phyloP scores from a whole-genome alignment of 35 echinoderm and acorn worm species.

The Patiria miniata region DNA sequence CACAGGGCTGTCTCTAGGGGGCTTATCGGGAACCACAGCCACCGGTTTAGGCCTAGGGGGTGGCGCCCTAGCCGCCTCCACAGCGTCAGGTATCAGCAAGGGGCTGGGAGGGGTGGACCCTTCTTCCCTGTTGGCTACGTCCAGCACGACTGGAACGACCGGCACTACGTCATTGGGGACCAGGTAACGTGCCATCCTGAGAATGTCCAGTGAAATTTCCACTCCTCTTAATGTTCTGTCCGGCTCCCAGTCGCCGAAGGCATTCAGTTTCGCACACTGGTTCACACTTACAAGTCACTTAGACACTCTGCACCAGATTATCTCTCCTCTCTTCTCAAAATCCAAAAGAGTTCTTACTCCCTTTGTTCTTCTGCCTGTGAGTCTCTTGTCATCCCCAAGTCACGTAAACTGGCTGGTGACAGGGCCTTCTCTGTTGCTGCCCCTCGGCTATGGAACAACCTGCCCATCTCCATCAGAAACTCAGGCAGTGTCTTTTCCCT shows the following conservation, averaged over 20 bases:
- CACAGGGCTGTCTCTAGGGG: slow-evolving; percentile 42
- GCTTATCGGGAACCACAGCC: background rate
- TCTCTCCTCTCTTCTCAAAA: too few species aligned
- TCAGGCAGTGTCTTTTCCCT: too few species aligned
- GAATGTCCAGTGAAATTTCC: background rate
- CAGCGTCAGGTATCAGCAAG: slow-evolving; percentile 21
- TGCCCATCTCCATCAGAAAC: too few species aligned
- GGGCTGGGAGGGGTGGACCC: slow-evolving; percentile 66
- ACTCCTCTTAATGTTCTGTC: background rate
- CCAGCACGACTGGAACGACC: slow-evolving; percentile 14
- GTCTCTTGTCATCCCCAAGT: too few species aligned
- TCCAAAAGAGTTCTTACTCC: too few species aligned
- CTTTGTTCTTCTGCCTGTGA: too few species aligned
- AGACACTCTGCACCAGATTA: too few species aligned
- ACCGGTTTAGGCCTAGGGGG: slow-evolving; percentile 38
- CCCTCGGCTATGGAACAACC: too few species aligned
- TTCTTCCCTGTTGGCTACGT: slow-evolving; percentile 37
- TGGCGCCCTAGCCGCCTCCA: background rate
- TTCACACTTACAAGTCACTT: too few species aligned
- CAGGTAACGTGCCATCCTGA: slow-evolving; percentile 6
- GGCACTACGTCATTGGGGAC: slow-evolving; percentile 36
- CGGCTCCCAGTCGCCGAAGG: background rate
- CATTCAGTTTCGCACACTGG: too few species aligned
- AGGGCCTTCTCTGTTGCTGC: too few species aligned
- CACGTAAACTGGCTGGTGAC: too few species aligned